Conservation (phyloP, 1,140 invertebrate species). For the Propsilocerus akamusi region DNA sequence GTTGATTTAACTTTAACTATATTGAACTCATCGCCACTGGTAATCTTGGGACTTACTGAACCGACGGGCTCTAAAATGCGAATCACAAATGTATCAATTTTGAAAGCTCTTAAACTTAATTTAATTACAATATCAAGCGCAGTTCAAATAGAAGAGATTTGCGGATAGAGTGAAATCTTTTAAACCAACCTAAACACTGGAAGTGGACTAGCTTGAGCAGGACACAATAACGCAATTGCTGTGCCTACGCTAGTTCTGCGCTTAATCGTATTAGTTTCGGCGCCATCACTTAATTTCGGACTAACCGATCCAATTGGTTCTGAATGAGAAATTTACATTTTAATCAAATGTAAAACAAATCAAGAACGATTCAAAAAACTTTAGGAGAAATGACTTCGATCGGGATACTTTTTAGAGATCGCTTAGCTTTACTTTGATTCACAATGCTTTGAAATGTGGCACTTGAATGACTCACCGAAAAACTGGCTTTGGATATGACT, state of each 20-base stretch:
- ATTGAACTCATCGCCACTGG: constrained; percentile 31
- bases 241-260: too few species aligned
- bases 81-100: neutral
- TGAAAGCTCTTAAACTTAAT: neutral
- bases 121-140: neutral
- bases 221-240: constrained; percentile 38
- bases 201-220: constrained; percentile 40
- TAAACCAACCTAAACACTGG: constrained; percentile 33
- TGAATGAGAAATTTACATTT: too few species aligned
- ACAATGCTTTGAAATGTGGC: constrained; percentile 2
- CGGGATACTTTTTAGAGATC: too few species aligned
- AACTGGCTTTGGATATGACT: constrained; percentile 40
- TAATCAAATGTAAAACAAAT: too few species aligned
- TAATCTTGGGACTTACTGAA: constrained; percentile 44
- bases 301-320: constrained; percentile 24
- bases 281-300: neutral
- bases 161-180: too few species aligned
- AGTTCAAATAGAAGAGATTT: too few species aligned
- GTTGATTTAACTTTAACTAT: constrained; percentile 22
- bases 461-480: constrained; percentile 37
- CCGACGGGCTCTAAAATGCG: constrained; percentile 43
- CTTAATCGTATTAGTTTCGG: neutral
- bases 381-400: too few species aligned
- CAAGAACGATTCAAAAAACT: neutral
- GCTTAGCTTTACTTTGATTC: too few species aligned